These are phyloP conservation scores for Hiodon alosoides DNA, from an alignment of 2,113 vertebrate genomes.

Conservation along the genomic window DNA sequence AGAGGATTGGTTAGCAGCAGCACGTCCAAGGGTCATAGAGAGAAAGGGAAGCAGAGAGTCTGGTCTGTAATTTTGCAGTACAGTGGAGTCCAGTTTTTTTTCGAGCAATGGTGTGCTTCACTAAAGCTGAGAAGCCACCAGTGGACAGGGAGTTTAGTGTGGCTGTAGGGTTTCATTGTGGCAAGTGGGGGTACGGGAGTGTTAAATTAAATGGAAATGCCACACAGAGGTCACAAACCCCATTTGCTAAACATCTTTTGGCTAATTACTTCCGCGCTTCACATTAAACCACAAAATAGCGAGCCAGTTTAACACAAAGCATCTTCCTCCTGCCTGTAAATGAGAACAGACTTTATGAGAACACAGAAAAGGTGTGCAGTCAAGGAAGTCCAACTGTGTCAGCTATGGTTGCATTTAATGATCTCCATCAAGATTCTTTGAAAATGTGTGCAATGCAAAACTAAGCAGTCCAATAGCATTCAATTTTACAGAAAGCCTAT, in stretches of 20 bases:
- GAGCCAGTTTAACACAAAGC: background rate
- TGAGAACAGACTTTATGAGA: background rate
- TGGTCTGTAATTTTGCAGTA: too few species aligned
- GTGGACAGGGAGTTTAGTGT: too few species aligned
- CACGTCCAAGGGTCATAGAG: too few species aligned
- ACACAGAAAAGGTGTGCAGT: background rate
- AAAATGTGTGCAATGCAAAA: background rate
- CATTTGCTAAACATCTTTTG: constrained; percentile 15
- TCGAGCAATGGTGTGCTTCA: too few species aligned
- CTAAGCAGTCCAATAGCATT: background rate
- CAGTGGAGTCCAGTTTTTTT: too few species aligned
- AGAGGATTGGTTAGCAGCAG: too few species aligned
- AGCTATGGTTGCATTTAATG: background rate
- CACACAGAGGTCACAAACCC: background rate
- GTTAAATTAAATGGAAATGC: background rate
- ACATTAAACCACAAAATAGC: constrained; percentile 13
- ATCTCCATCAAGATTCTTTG: background rate
- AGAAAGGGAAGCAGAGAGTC: too few species aligned
- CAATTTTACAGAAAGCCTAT: background rate
- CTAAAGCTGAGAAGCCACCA: too few species aligned
- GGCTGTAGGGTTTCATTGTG: background rate
- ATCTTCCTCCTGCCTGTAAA: background rate
- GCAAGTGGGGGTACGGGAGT: background rate
- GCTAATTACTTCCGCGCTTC: constrained; percentile 10
- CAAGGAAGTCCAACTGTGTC: background rate